Conservation (phyloP, 2,888 invertebrate genomes). For the Acleris literana region DNA sequence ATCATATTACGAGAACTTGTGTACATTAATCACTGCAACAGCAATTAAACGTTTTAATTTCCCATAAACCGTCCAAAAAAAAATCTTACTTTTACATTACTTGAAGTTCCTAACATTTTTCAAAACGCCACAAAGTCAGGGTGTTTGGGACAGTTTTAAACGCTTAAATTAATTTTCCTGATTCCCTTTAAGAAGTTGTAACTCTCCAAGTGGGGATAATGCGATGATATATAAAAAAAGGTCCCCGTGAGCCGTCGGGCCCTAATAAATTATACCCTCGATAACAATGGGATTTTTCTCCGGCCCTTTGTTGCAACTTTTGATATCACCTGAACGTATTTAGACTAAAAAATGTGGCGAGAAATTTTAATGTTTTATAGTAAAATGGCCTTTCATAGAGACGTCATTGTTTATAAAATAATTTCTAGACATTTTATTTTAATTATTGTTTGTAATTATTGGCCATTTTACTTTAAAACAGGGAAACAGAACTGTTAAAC, state of each 20-base stretch:
- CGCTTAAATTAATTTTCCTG: constrained; percentile 81
- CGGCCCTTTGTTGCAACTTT: constrained; percentile 82
- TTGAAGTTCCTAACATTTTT: constrained; percentile 58
- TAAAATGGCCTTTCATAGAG: constrained; percentile 30
- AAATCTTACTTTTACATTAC: neutral
- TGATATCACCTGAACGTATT: constrained; percentile 80
- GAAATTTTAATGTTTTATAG: constrained; percentile 36
- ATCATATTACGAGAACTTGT: neutral
- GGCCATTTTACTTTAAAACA: neutral
- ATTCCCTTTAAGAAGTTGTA: constrained; percentile 84
- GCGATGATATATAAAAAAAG: constrained; percentile 84
- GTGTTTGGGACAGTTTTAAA: constrained; percentile 80
- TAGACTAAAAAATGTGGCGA: constrained; percentile 43
- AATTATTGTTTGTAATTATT: neutral
- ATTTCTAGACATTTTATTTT: neutral
- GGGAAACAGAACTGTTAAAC: too few relatives aligned
- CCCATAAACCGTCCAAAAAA: neutral
- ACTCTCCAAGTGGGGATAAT: constrained; percentile 82
- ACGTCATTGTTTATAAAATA: too few relatives aligned
- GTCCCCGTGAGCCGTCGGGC: constrained; percentile 74
- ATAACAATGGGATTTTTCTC: constrained; percentile 84
- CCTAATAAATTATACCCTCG: constrained; percentile 84
- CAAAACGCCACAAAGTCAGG: constrained; percentile 72
- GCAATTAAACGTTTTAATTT: constrained; percentile 1
- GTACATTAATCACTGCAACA: neutral